phyloP scores from a whole-genome alignment of 64 coral and sea anemone species.

The Hydrozoanthus tunicans region DNA sequence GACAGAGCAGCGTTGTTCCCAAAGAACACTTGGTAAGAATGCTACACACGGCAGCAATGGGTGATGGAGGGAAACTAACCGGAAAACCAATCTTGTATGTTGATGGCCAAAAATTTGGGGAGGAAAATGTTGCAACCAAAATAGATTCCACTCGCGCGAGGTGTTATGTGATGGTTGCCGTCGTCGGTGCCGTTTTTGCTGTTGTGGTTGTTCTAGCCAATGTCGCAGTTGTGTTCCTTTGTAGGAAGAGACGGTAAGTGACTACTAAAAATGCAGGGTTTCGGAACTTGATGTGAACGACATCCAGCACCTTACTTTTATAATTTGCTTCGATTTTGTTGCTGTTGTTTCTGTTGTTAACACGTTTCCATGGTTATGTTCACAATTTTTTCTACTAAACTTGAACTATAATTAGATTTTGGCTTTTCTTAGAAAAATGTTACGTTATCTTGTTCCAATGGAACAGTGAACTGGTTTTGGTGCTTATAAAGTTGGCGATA shows the following conservation, averaged over 20 bases:
- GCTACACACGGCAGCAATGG: background rate
- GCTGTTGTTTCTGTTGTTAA: background rate
- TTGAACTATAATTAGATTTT: too few relatives aligned
- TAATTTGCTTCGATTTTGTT: background rate
- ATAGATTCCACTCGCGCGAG: background rate
- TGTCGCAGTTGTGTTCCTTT: background rate
- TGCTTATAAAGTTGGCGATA: too few relatives aligned
- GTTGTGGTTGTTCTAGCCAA: conserved; percentile 1
- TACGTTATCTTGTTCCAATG: too few relatives aligned
- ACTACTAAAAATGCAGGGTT: background rate
- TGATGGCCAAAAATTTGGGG: conserved; percentile 3
- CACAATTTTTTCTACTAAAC: too few relatives aligned
- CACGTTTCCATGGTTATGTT: too few relatives aligned
- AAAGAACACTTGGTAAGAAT: conserved; percentile 11
- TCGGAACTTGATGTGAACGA: background rate
- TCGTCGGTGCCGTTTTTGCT: background rate
- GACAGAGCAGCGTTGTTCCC: background rate
- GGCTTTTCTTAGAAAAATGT: too few relatives aligned
- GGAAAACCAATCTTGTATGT: conserved; percentile 10
- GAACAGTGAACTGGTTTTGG: too few relatives aligned
- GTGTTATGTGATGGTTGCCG: background rate
- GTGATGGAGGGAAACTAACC: background rate
- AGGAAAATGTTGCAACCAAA: background rate
- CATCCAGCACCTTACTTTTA: too few relatives aligned
- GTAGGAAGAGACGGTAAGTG: conserved; percentile 16